Evolutionary conservation across 2,888 invertebrate genomes (phyloP).

Genomic region (Thymelicus sylvestris): DNA sequence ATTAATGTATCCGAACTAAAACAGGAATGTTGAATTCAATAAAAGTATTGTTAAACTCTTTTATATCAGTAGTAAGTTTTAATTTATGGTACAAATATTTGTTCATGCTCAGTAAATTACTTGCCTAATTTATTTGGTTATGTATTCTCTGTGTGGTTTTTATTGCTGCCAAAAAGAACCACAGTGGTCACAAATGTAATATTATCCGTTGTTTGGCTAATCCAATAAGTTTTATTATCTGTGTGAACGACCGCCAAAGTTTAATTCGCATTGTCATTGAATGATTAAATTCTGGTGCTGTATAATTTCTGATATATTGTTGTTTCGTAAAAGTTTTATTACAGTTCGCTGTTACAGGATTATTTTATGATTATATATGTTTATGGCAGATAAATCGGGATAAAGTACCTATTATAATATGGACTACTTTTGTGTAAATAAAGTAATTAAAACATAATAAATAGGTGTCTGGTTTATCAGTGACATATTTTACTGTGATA

Average conservation of each 20-base stretch:
- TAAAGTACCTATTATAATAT: no score
- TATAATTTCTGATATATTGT: constrained; percentile 28
- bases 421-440: no score
- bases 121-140: neutral
- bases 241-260: constrained; percentile 25
- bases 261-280: constrained; percentile 32
- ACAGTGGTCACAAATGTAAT: constrained; percentile 18
- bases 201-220: constrained; percentile 17
- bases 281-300: constrained; percentile 29
- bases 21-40: neutral
- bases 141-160: neutral
- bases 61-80: neutral
- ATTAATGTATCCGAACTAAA: neutral
- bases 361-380: no score
- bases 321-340: constrained; percentile 27
- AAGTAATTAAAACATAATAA: no score
- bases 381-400: no score
- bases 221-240: constrained; percentile 38
- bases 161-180: constrained; percentile 4
- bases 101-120: neutral
- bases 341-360: neutral
- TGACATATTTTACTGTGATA: no score
- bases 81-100: constrained; percentile 1
- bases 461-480: no score
- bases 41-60: neutral